Evolutionary conservation across 2,113 vertebrate genomes (phyloP), one percentile per base, ranked within the genome.

Genomic region (Nycticebus coucang): DNA sequence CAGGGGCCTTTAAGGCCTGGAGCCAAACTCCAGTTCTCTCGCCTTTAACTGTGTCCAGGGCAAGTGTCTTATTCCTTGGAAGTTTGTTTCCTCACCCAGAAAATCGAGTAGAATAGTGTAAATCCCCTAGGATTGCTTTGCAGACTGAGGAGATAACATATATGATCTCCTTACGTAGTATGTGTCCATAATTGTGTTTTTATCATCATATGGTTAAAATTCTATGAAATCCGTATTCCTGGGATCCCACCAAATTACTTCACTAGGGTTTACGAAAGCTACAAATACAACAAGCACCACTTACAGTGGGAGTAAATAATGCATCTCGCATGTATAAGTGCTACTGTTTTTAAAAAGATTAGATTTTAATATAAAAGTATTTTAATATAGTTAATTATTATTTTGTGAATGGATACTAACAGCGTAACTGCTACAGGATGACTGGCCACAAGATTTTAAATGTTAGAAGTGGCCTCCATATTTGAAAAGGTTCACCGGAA

Each of bases 181-280:
- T 17, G 21, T 62, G 5, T 78, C 55, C 57, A 30, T 28, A 84
- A 26, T 35, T 41, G 68, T 57, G 85, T 69, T 82, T 82, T 92
- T 88, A 93, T 79, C n/a, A 89, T 75, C 15, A 62, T 41, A 62
- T 72, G 71, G 33, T 72, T 94, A 41, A 86, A 57, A 91, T 82
- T 87, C 50, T 41, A 59, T 62, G 33, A 95, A 92, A 89, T 33
- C 33, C 22, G 21, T 79, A 69, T 59, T 30, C 21, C 35, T 71
- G 26, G n/a, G n/a, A 35, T 26, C 14, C 24, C 57, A 53, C 7
- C 19, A 24, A 45, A 92, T 94, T 86, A 71, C 28, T 90, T 10
- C 45, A 13, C 35, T 68, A 83, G n/a, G 4, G 30, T 81, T 62
- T 90, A 72, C 85, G 33, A 85, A 93, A 92, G 59, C 5, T 64